phyloP scores from a whole-genome alignment of 1,140 invertebrate genomes.

The Metaphire vulgaris region DNA sequence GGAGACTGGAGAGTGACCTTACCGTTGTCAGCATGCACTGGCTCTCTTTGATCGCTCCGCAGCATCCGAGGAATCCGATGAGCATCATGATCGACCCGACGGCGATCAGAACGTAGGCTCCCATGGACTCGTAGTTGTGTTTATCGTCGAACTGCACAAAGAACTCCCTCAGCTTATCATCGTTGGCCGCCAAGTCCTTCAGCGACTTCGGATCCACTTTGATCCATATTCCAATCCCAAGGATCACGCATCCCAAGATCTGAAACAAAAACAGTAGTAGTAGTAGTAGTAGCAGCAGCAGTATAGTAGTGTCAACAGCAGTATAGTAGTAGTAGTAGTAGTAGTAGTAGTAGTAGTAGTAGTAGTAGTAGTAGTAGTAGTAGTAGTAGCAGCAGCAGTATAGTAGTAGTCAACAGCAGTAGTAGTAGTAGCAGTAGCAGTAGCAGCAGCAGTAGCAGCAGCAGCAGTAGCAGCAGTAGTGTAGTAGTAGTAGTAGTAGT shows the following conservation, averaged over 20 bases:
- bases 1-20: too few species aligned
- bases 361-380: too few species aligned
- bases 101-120: slow-evolving; percentile 61
- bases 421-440: too few species aligned
- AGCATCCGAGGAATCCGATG: slow-evolving; percentile 82
- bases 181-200: neutral
- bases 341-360: too few species aligned
- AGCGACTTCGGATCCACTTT: slow-evolving; percentile 56
- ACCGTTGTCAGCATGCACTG: slow-evolving; percentile 75
- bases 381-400: too few species aligned
- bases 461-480: too few species aligned
- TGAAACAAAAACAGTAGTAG: slow-evolving; percentile 53
- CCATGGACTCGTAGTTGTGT: slow-evolving; percentile 39
- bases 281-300: too few species aligned
- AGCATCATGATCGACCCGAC: slow-evolving; percentile 73
- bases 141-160: slow-evolving; percentile 36
- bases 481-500: too few species aligned
- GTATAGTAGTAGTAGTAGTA: too few species aligned
- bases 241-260: slow-evolving; percentile 65
- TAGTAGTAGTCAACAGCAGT: too few species aligned
- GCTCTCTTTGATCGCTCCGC: slow-evolving; percentile 77
- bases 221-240: slow-evolving; percentile 70
- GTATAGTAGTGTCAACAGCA: too few species aligned
- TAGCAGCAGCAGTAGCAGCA: too few species aligned
- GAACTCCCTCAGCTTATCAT: slow-evolving; percentile 38